Conservation (phyloP, 1,140 invertebrate genomes). For the Drosophila miranda region DNA sequence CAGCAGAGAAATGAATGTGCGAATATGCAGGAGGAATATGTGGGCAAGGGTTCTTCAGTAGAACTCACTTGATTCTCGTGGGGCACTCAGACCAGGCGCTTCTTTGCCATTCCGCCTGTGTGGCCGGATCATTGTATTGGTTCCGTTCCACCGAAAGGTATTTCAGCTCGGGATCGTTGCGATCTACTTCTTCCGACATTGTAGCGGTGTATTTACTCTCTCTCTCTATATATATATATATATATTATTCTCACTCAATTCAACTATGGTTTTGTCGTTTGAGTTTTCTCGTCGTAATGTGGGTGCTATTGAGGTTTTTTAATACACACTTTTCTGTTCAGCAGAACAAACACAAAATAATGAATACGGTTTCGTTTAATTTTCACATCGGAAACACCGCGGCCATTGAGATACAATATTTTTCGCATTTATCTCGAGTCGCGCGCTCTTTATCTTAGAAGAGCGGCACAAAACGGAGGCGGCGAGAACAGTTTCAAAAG, state of each 20-base stretch:
- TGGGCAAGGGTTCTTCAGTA: no score
- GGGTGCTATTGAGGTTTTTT: constrained; percentile 38
- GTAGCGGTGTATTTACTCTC: constrained; percentile 48
- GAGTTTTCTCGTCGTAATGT: constrained; percentile 22
- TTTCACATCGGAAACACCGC: constrained; percentile 4
- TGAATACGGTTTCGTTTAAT: constrained; percentile 36
- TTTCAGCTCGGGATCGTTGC: constrained; percentile 95
- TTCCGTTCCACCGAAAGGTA: constrained; percentile 97
- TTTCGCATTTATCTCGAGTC: constrained; percentile 69
- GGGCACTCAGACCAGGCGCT: constrained; percentile 98
- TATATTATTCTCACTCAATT: constrained; percentile 27
- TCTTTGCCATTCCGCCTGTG: constrained; percentile 99
- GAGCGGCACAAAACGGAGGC: constrained; percentile 73
- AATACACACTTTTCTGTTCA: constrained; percentile 57
- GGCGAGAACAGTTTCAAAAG: constrained; percentile 70
- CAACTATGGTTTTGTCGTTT: constrained; percentile 27
- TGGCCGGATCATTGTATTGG: constrained; percentile 96
- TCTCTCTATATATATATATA: constrained; percentile 1
- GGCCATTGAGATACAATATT: constrained; percentile 61
- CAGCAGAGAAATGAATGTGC: constrained; percentile 19
- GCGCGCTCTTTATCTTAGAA: constrained; percentile 75
- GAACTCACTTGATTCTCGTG: constrained; percentile 90
- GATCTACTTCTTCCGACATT: constrained; percentile 90
- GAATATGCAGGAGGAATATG: constrained; percentile 12
- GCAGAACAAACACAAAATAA: constrained; percentile 53